Evolutionary conservation across 2,797 vertebrate genomes (phyloP), one percentile per base, ranked within the genome.

Genomic region (Tenualosa thibaudeaui): DNA sequence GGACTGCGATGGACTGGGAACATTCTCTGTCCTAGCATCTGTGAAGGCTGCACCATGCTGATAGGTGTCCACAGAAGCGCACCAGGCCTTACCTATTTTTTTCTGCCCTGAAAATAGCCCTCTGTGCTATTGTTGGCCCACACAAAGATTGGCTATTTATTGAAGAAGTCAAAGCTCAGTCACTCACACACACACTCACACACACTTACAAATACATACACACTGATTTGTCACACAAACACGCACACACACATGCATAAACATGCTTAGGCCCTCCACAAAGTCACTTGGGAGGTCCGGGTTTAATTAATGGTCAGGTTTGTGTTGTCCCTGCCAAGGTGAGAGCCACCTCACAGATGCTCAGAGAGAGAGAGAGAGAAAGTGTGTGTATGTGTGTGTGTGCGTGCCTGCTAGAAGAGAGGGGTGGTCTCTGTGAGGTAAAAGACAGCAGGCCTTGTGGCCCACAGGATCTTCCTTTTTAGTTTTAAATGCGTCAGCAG

Each of bases 281-380:
- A 93, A 91, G 93, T 93, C 92, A 93, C 90, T 90, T 31, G 92
- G 94, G 94, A 94, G 93, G 94, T 94, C 93, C 86, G 60, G 10
- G 89, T 85, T 90, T 93, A 93, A 94, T 94, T 93, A 93, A 90
- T 89, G 81, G 85, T 84, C 90, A 89, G 91, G 89, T 91, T 90
- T 94, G 93, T 93, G 92, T 71, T 84, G 83, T 84, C 87, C 87
- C 81, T 37, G 49, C 83, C 83, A 86, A 81, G 83, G 75, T 81
- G 83, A 75, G 68, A 75, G 68, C 68, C 68, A 75, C 31, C 37
- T 43, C 68, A 75, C 68, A 75, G 40, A 75, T 43, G 68, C 68
- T 71, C n/a, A 7, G 22, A 31, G 31, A 31, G 31, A 31, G 31
- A 31, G 31, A 1, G 31, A 31, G 31, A 31, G 31, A 31, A 1